These are phyloP conservation scores for Carcharodon carcharias DNA, from an alignment of 2,797 vertebrate genomes.

Conservation along the genomic window DNA sequence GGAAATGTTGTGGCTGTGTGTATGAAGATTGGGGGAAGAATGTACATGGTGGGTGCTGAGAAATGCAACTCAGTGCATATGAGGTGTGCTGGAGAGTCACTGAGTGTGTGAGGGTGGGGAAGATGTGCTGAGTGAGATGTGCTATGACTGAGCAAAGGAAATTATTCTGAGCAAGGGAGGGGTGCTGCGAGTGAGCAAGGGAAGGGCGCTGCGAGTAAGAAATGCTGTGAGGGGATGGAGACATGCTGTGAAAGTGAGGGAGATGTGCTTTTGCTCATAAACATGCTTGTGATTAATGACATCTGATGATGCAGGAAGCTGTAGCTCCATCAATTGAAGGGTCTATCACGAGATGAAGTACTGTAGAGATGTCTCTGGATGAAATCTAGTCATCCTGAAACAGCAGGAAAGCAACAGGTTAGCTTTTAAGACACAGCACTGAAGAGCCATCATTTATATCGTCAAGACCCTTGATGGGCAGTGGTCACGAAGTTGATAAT, in stretches of 20 bases:
- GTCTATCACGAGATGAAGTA: neutral
- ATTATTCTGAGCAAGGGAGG: neutral
- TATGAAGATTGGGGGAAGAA: neutral
- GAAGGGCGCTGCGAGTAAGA: no score
- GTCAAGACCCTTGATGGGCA: neutral
- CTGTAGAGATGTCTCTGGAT: neutral
- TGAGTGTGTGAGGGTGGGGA: neutral
- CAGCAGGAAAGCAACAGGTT: neutral
- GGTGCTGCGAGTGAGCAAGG: no score
- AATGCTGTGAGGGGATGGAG: neutral
- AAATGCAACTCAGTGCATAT: neutral
- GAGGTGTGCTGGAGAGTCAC: neutral
- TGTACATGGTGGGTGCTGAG: neutral
- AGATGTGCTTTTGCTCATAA: neutral
- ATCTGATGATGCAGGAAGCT: neutral
- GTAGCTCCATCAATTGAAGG: neutral
- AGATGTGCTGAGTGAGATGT: neutral
- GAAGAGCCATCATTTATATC: neutral
- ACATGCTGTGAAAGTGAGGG: neutral
- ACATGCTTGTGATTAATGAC: neutral
- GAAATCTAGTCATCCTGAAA: conserved; percentile 32
- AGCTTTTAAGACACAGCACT: neutral
- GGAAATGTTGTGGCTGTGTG: neutral
- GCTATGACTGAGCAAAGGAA: neutral
- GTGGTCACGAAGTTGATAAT: neutral